Evolutionary conservation across 1,140 invertebrate species (phyloP), one percentile per base, ranked within the genome.

Genomic region (Cotesia glomerata): DNA sequence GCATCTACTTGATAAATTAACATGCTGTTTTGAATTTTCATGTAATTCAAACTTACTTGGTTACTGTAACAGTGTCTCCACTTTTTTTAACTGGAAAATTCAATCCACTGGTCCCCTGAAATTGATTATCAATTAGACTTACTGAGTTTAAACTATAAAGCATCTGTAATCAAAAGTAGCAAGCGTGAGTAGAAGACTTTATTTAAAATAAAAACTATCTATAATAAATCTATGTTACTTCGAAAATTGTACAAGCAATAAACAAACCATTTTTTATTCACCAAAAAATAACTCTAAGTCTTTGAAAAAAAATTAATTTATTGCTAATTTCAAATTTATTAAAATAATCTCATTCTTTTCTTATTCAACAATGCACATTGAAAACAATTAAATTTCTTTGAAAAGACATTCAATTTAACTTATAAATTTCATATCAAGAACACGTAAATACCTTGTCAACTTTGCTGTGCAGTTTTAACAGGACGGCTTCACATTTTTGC

Each of bases 401-500:
- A 26, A 26, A 26, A 26, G 26, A 26, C 26, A 26, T 26, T 26
- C 26, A 26, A 26, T 26, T 26, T 26, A 26, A 26, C 26, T 26
- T 26, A 26, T 26, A 26, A 26, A 26, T 26, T 26, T 26, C 1
- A 26, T 26, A 26, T 26, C 1, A 26, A 26, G 1, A 26, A 26
- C 26, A 26, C 3, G 3, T 26, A 26, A 72, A 78, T 86, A 88
- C 91, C 89, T 90, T 87, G 83, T 90, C 88, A 65, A 91, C 89
- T 89, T 90, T 92, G 45, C 87, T 85, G 68, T 90, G 88, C 54
- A 92, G 85, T 82, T 90, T 92, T 32, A 89, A 81, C 5, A 92
- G 81, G 65, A 92, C 90, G 77, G 89, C 89, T 84, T 92, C 91
- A 77, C 91, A 91, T 81, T 90, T 90, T 26, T 88, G 81, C 36